Evolutionary conservation across 2,797 vertebrate species (phyloP), one percentile per base, ranked within the genome.

Genomic region (Ptychobarbus kaznakovi): DNA sequence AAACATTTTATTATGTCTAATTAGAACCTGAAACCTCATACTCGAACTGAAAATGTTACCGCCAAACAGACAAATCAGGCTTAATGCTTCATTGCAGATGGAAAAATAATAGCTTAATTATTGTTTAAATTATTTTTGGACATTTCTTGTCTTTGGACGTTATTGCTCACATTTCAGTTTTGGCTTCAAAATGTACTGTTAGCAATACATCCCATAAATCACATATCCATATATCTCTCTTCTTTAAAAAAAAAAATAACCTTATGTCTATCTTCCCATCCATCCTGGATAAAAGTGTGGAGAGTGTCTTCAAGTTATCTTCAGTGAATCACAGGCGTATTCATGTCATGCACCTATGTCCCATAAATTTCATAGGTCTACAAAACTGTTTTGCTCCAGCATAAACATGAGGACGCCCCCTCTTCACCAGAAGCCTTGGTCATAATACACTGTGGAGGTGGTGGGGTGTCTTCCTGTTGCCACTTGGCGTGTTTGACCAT

Each of bases 371-470:
- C 15, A 56, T 28, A 51, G 35, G 61, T 32, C 44, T 35, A 56
- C 68, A 6, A 69, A 92, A 88, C 86, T 92, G 90, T 80, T 91
- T 91, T 92, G 92, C 90, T 93, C 81, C 89, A 91, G 88, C 76
- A 70, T 92, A 92, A 94, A 93, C 91, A 94, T 88, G 46, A 5
- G 49, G 89, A 93, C 92, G 90, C 93, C 94, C 93, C 94, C 90
- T 92, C 90, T 94, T 95, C 93, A 93, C 93, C 93, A 93, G 94
- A 95, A 91, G 90, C 89, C 86, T 95, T 95, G 94, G 93, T 95
- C 95, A 95, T 88, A 88, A 89, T 87, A 93, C 92, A 88, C 83
- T 92, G 93, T 74, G 92, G 93, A 88, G 90, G 93, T 77, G 92
- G 92, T 87, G 90, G 93, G 91, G 91, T 88, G 88, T 92, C 90